These are phyloP conservation scores for Agapornis canus DNA, from an alignment of 2,797 vertebrate genomes.

Conservation along the genomic window DNA sequence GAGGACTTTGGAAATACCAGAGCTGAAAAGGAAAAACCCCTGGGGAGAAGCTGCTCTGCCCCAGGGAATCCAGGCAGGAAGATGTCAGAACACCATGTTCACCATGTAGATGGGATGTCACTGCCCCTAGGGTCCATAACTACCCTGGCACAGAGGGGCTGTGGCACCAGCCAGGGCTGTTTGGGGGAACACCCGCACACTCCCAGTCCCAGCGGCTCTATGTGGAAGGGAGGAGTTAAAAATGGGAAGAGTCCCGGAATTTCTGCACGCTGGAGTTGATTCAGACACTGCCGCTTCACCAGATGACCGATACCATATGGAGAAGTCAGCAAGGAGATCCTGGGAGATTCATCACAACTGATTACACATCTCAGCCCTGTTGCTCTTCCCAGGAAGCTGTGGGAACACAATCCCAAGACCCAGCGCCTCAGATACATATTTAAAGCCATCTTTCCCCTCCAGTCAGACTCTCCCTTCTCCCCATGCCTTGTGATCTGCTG, in stretches of 20 bases:
- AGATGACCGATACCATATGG: neutral
- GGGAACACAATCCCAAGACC: neutral
- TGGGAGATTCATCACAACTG: neutral
- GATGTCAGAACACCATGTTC: accelerated
- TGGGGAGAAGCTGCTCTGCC: neutral
- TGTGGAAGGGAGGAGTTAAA: neutral
- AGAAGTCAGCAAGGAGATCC: neutral
- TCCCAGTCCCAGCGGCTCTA: neutral
- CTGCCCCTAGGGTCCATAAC: accelerated
- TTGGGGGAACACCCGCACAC: neutral
- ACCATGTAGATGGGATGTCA: neutral
- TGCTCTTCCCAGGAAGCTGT: neutral
- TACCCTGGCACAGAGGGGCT: neutral
- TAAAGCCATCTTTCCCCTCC: neutral
- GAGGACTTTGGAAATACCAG: neutral
- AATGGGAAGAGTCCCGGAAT: neutral
- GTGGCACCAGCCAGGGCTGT: neutral
- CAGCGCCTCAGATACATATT: neutral
- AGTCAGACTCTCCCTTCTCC: neutral
- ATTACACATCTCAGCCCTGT: neutral
- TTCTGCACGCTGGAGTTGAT: neutral
- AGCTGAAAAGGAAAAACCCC: neutral
- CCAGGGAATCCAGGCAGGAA: neutral
- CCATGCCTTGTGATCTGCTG: neutral
- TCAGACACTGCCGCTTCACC: neutral